Percentiles rank a stretch among this genome's conserved stretches.
phyloP scores from a whole-genome alignment of 2,888 invertebrate species.

The Drosophila mercatorum region DNA sequence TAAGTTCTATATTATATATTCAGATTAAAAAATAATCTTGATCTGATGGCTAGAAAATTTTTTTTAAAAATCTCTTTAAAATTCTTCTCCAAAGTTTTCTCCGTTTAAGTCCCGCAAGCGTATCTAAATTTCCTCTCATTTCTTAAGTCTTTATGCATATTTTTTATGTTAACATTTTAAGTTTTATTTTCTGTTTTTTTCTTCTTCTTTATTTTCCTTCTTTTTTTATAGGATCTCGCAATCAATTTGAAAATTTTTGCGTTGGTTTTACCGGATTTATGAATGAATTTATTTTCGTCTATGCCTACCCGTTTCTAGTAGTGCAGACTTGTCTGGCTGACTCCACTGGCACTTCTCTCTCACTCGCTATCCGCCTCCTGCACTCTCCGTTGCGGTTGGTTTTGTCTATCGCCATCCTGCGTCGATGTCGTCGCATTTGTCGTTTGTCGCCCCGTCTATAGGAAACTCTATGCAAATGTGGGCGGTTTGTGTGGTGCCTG shows the following conservation, averaged over 20 bases:
- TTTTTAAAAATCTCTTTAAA: background rate
- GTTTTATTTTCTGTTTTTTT: conserved; percentile 28
- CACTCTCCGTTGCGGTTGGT: conserved; percentile 11
- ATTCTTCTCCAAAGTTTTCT: background rate
- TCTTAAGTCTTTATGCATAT: conserved; percentile 32
- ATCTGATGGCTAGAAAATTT: background rate
- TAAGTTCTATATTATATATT: too few species aligned
- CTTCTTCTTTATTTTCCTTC: conserved; percentile 10
- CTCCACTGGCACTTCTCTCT: conserved; percentile 13
- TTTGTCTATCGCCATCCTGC: conserved; percentile 44
- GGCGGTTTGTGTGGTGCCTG: conserved; percentile 66
- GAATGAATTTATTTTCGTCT: conserved; percentile 78
- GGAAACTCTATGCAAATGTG: conserved; percentile 75
- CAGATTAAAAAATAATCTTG: background rate
- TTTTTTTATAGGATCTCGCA: conserved; percentile 60
- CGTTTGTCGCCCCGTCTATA: conserved; percentile 70
- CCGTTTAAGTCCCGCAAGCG: conserved; percentile 1
- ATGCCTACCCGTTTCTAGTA: conserved; percentile 44
- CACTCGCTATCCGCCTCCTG: background rate
- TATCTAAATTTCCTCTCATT: conserved; percentile 24
- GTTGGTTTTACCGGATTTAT: conserved; percentile 80
- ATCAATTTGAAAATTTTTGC: conserved; percentile 77
- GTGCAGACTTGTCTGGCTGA: conserved; percentile 70
- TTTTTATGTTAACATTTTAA: conserved; percentile 37
- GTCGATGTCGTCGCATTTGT: conserved; percentile 67